Base-by-base conservation (phyloP, 2,113 vertebrate species). In the Oreochromis niloticus region DNA sequence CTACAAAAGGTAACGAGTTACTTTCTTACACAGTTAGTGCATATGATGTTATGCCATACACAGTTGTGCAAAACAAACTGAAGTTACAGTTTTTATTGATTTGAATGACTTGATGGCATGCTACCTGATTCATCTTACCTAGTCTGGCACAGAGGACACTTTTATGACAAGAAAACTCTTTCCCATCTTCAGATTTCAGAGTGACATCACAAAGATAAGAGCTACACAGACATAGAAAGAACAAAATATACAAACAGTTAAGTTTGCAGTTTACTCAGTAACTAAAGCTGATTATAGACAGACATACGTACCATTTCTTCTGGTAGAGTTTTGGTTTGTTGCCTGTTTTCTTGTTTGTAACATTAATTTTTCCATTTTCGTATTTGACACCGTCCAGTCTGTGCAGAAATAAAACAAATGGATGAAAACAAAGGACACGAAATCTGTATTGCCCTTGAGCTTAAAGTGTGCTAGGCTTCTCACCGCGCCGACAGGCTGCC, bases 91-190 rank as follows among this genome's bases (percentile, higher is more conserved):
- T 84, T 91, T 0, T 54, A 59, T 48, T 32, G 32, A 7, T 50
- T 10, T 32, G 4, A 14, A 71, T 24, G 4, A 54, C 24, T 24
- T 50, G 17, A 32, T 22, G 56, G 48, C 6, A 2, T 36, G 50
- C 41, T 46, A 22, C 17, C 3, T 9, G 11, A 57, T 57, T 30
- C 6, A n/a, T 95, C 97, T 94, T 96, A 99, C 99, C 98, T 66
- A 99, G 97, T 95, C 98, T 97, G 83, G 98, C 98, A 96, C 98
- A 99, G 85, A 99, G 97, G 56, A 99, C 97, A 95, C 98, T 97
- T 93, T 99, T 99, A 95, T 99, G 98, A 93, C 99, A 99, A 0
- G 96, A 97, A 92, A 99, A 98, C 93, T 99, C 98, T 91, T 97
- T 98, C 86, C 98, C 98, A 93, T 99, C 98, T 91, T 97, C 95